phyloP scores from a whole-genome alignment of 1,140 invertebrate species.

The Sitobion miscanthi region DNA sequence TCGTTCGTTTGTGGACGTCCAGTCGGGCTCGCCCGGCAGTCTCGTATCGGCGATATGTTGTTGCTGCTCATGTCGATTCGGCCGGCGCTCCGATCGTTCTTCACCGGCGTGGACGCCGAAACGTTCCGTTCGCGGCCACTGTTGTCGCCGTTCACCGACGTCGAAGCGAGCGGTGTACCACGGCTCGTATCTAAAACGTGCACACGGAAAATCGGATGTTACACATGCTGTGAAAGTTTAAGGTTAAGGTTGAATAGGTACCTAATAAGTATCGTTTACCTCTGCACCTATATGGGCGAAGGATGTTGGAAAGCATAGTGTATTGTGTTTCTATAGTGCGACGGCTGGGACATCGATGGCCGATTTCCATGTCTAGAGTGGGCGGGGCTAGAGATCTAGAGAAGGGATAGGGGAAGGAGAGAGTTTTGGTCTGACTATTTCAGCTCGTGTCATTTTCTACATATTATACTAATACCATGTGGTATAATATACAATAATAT shows the following conservation, averaged over 20 bases:
- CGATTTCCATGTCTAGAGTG: neutral
- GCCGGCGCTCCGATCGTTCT: slow-evolving; percentile 47
- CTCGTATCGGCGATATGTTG: slow-evolving; percentile 60
- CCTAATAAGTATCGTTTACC: neutral
- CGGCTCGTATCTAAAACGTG: slow-evolving; percentile 5
- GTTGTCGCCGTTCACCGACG: neutral
- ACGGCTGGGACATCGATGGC: neutral
- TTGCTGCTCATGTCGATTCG: slow-evolving; percentile 43
- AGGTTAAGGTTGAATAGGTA: neutral
- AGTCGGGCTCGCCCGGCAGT: neutral
- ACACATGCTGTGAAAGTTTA: neutral
- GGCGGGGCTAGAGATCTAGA: neutral
- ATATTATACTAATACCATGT: neutral
- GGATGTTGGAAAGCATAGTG: neutral
- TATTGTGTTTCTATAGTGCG: neutral
- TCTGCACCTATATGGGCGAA: neutral
- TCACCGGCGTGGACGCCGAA: slow-evolving; percentile 59
- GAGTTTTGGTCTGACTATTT: neutral
- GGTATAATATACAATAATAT: neutral
- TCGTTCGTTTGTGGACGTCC: slow-evolving; percentile 71
- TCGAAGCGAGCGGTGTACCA: neutral
- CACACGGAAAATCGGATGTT: neutral
- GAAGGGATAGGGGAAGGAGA: neutral
- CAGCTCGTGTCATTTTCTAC: neutral
- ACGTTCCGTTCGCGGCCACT: slow-evolving; percentile 2